Evolutionary conservation across 1,140 invertebrate genomes (phyloP), one percentile per base, ranked within the genome.

Genomic region (Venturia canescens): DNA sequence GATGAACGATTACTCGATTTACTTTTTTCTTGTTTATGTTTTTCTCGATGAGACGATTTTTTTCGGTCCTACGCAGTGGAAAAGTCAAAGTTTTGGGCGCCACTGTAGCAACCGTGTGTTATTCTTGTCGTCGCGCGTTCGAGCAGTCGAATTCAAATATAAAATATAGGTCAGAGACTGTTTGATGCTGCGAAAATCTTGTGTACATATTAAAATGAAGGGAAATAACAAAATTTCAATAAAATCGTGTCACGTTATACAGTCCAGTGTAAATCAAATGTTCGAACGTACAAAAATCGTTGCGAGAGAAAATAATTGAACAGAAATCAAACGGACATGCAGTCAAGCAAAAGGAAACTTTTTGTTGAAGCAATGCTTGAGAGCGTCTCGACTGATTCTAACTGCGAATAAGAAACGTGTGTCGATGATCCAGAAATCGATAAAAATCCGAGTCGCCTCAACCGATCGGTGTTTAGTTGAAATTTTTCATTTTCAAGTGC

Each of bases 111-210:
- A 76, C 48, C 18, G 53, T 60, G 53, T 34, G 63, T 70, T 79
- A 79, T 79, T 79, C 77, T 69, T 38, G 67, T 67, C 77, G n/a
- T 79, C 63, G 48, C 63, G 60, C 48, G 72, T 53, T 76, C 72
- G 29, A 76, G 18, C 44, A 27, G 71, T 74, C 48, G 72, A 60
- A 76, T 76, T 76, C 72, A 76, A 76, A 76, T 76, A 76, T 76
- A 76, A 76, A 76, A 76, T 76, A 76, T 76, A 76, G 72, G 72
- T 76, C 72, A 76, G 72, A 57, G 48, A 74, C 71, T 74, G 70
- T 86, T 82, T 84, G 83, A 84, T 84, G 85, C 82, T 83, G 80
- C 13, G 76, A 83, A 86, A 87, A 84, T 87, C 86, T 75, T 74
- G 80, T 84, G 27, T 79, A 67, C 78, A 82, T 79, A 83, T 80